These are phyloP conservation scores for Capreolus pygargus DNA, from an alignment of 2,113 vertebrate species.

Conservation along the genomic window DNA sequence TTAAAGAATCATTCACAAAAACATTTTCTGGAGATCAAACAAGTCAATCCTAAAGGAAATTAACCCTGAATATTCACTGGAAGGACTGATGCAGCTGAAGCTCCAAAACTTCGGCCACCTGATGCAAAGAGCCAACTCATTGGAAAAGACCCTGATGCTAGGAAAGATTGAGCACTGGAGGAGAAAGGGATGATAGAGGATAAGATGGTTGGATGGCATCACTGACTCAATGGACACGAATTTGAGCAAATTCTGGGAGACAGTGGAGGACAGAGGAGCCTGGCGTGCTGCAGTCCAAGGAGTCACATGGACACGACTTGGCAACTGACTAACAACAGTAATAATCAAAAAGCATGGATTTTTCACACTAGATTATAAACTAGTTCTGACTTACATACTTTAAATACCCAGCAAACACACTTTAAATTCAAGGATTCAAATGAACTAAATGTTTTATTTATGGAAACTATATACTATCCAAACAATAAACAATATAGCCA, in stretches of 20 bases:
- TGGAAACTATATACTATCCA: neutral
- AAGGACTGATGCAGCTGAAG: neutral
- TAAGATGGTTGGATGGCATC: neutral
- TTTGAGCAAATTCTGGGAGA: neutral
- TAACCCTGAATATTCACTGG: neutral
- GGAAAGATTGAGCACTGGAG: neutral
- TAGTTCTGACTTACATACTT: neutral
- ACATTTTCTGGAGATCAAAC: neutral
- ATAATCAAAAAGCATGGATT: neutral
- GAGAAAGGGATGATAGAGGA: neutral
- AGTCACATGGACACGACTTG: neutral
- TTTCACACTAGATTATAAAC: neutral
- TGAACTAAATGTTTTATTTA: neutral
- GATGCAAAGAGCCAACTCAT: neutral
- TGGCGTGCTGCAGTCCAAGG: neutral
- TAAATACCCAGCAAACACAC: neutral
- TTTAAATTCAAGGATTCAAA: neutral
- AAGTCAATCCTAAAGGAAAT: neutral
- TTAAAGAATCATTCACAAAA: neutral
- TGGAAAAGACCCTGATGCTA: neutral
- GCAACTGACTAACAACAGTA: neutral
- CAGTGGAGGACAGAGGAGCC: neutral
- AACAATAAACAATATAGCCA: neutral
- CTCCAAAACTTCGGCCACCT: neutral
- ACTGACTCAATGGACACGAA: neutral